Base-by-base conservation (phyloP, 2,797 vertebrate species). In the Poeciliopsis infans region DNA sequence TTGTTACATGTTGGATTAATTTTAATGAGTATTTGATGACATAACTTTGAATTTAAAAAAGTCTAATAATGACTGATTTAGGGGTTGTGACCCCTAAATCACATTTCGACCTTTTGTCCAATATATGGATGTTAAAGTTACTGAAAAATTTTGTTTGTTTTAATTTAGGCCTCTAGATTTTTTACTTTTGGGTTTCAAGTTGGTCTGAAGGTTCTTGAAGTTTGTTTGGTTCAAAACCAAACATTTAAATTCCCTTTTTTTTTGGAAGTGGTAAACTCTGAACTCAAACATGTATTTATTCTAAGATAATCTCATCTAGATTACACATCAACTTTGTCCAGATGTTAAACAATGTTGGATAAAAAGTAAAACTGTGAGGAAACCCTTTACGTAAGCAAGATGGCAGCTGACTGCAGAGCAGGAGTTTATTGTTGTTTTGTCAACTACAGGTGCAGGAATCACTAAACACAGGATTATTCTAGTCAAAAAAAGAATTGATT, bases 361-460 rank as follows among this genome's bases (percentile, higher is more conserved):
- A 66, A 68, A 66, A 69, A 69, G 66, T n/a, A 43, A 43, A 69
- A 69, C 66, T 43, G 64, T 68, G 39, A 69, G 64, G 36, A 23
- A 23, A 39, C 8, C 11, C 36, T n/a, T n/a, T 43, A 43, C 11
- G 11, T 69, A 43, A 43, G 39, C 23, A 69, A 15, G 39, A 69
- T 43, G 39, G 66, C 66, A n/a, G 39, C 66, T 33, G 23, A 68
- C 36, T 68, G 64, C 8, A 41, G 64, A 16, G 57, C n/a, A 59
- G 57, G 12, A 31, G 31, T 16, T 39, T 23, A 41, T 12, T 41
- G 33, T 39, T 39, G 61, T 68, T 66, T 3, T 23, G 18, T 23
- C 33, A 31, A 31, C 13, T 61, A 16, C 5, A 31, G 4, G 12
- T 31, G 5, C 31, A 64, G 7, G 31, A 36, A 64, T 64, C 11